A percentile compares a stretch with the other conserved stretches of the same genome.
Evolutionary conservation across 2,113 vertebrate species (phyloP).

Genomic region (Argyrosomus japonicus): DNA sequence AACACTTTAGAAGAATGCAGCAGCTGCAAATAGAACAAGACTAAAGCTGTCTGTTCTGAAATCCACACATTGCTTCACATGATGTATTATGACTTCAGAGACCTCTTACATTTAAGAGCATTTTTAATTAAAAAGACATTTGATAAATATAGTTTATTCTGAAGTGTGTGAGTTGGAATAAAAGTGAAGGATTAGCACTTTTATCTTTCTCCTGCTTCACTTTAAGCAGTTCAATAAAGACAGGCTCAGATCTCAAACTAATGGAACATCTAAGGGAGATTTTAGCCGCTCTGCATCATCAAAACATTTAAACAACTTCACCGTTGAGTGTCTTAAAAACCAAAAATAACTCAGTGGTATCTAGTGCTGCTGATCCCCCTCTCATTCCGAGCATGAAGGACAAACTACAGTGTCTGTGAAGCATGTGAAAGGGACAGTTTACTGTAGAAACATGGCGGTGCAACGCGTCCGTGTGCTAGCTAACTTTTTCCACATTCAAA

Average conservation of each 20-base stretch:
- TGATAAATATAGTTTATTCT: neutral
- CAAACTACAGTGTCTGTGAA: too few relatives aligned
- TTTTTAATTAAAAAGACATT: neutral
- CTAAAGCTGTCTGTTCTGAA: neutral
- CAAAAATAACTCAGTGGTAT: too few relatives aligned
- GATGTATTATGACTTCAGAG: neutral
- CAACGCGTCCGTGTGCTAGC: too few relatives aligned
- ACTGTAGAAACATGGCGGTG: too few relatives aligned
- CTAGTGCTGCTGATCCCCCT: too few relatives aligned
- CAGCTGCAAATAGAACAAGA: neutral
- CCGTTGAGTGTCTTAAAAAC: neutral
- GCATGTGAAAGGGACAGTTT: too few relatives aligned
- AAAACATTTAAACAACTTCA: neutral
- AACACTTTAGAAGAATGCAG: neutral
- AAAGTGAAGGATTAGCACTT: neutral
- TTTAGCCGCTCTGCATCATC: neutral
- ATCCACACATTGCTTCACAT: neutral
- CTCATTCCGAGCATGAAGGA: too few relatives aligned
- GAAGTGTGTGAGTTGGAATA: neutral
- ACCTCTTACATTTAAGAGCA: neutral
- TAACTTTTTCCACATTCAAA: too few relatives aligned
- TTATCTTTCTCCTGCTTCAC: neutral
- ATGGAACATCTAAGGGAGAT: neutral
- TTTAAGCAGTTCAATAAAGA: neutral
- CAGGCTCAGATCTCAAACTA: neutral